These are phyloP conservation scores for Aegypius monachus DNA, from an alignment of 2,113 vertebrate genomes.

Conservation along the genomic window DNA sequence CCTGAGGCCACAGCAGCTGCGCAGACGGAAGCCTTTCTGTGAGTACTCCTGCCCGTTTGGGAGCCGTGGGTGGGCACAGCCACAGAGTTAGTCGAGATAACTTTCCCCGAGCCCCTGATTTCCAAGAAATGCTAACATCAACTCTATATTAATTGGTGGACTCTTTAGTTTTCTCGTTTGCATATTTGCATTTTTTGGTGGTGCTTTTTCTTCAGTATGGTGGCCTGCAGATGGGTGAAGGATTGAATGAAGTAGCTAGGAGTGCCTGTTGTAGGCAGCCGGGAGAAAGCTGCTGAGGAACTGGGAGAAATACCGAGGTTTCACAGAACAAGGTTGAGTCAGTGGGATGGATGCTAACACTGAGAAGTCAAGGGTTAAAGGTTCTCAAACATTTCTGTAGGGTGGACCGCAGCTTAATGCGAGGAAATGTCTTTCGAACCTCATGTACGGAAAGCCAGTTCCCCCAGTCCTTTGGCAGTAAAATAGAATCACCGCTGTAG, in stretches of 20 bases:
- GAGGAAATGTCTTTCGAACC: not conserved
- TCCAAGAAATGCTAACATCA: not conserved
- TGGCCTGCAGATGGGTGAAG: not conserved
- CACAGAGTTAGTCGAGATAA: not conserved
- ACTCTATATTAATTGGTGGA: not conserved
- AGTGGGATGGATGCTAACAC: not conserved
- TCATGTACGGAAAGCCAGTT: not conserved
- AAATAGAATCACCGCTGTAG: not conserved
- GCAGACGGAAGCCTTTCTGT: not conserved
- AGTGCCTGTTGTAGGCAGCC: not conserved
- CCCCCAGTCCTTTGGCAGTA: not conserved
- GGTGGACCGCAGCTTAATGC: rapidly evolving
- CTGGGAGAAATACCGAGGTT: not conserved
- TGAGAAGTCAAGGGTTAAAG: not conserved
- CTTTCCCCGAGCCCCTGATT: not conserved
- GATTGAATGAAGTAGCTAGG: not conserved
- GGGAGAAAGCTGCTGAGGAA: not conserved
- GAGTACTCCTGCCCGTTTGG: not conserved
- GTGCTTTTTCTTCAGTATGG: not conserved
- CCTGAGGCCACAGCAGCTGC: not conserved
- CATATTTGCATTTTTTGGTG: not conserved
- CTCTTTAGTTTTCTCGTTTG: not conserved
- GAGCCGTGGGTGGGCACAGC: not conserved
- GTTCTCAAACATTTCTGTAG: not conserved
- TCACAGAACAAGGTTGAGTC: not conserved